phyloP scores from a whole-genome alignment of 2,888 invertebrate genomes.

The Calameuta filiformis region DNA sequence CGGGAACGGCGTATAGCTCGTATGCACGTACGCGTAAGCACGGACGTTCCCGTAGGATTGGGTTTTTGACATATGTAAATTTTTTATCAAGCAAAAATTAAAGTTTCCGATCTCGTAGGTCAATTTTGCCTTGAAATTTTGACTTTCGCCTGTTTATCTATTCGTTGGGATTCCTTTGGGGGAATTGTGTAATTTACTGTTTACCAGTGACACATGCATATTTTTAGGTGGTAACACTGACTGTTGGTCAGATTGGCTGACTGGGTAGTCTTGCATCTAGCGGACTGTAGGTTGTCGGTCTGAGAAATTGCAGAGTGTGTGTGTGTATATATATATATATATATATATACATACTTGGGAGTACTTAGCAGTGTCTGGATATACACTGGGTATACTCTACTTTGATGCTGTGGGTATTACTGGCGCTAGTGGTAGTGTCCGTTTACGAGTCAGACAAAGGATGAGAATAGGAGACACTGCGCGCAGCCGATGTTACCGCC shows the following conservation, averaged over 20 bases:
- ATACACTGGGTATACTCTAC: neutral
- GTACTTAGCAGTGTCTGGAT: neutral
- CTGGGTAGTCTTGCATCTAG: neutral
- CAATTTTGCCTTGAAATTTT: too few species aligned
- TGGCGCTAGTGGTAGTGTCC: neutral
- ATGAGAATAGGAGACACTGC: neutral
- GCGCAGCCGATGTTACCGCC: neutral
- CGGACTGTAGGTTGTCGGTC: neutral
- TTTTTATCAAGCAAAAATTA: too few species aligned
- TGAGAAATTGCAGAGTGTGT: neutral
- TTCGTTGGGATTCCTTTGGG: neutral
- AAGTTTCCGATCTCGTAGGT: too few species aligned
- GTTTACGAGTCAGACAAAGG: neutral
- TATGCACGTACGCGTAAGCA: too few species aligned
- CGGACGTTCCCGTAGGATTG: too few species aligned
- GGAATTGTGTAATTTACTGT: neutral
- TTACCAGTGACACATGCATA: neutral
- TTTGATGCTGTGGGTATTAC: neutral
- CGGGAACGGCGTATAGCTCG: too few species aligned
- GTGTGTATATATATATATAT: too few species aligned
- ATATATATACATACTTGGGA: neutral
- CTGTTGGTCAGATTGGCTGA: neutral
- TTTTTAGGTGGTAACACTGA: neutral
- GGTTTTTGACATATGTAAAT: too few species aligned
- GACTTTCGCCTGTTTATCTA: neutral